phyloP scores from a whole-genome alignment of 2,797 vertebrate species.

The Sciurus carolinensis region DNA sequence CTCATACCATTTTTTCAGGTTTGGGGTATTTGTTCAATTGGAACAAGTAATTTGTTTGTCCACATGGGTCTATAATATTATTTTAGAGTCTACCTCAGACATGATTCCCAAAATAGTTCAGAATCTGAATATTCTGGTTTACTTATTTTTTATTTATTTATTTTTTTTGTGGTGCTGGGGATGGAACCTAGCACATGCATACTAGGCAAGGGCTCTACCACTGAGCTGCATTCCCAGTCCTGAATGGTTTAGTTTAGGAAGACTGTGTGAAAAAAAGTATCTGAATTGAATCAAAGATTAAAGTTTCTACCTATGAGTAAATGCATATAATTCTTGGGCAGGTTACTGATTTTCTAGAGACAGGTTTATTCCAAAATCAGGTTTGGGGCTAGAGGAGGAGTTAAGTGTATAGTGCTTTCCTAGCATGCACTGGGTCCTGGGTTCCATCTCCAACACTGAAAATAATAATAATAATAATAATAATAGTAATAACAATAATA shows the following conservation, averaged over 20 bases:
- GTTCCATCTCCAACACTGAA: neutral
- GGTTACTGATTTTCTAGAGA: neutral
- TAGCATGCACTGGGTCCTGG: neutral
- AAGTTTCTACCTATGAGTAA: neutral
- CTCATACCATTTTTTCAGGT: neutral
- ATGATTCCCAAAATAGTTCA: neutral
- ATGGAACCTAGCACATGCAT: neutral
- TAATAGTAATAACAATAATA: no score
- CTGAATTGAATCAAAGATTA: neutral
- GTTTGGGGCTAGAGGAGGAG: neutral
- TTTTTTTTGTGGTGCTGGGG: neutral
- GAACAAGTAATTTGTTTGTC: neutral
- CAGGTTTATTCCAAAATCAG: neutral
- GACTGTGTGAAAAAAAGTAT: neutral
- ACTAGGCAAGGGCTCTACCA: no score
- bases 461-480: no score
- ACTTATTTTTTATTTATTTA: neutral
- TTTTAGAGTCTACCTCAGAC: neutral
- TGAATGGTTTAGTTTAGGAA: constrained; percentile 37
- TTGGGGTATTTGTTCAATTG: neutral
- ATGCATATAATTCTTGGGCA: neutral
- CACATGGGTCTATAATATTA: neutral
- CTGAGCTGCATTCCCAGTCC: neutral
- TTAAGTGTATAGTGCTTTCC: neutral
- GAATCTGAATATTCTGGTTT: neutral